Percentiles rank a stretch among this genome's conserved stretches.
Evolutionary conservation across 1,140 invertebrate species (phyloP).

Genomic region (Ganaspis sp.): DNA sequence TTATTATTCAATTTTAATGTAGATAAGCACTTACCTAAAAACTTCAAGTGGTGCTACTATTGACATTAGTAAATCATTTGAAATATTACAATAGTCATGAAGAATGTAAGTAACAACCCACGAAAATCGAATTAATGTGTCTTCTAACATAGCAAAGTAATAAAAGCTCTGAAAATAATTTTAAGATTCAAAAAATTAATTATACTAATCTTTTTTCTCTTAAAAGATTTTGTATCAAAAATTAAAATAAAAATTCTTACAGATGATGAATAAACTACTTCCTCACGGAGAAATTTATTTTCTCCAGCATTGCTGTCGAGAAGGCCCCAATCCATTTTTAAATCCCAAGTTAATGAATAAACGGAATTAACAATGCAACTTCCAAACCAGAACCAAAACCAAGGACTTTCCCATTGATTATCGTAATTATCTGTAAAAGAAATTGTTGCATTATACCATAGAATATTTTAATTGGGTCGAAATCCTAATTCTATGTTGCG

Average conservation of each 20-base stretch:
- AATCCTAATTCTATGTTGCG: no score
- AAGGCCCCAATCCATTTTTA: conserved; percentile 96
- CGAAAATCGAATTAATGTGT: conserved; percentile 93
- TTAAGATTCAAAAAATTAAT: conserved; percentile 39
- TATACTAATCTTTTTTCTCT: no score
- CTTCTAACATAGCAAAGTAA: conserved; percentile 98
- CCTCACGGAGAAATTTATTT: conserved; percentile 83
- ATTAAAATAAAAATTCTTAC: conserved; percentile 72
- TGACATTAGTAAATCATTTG: conserved; percentile 91
- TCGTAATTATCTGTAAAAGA: conserved; percentile 70
- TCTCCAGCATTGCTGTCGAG: conserved; percentile 88
- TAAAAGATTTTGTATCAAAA: no score
- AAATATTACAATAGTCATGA: conserved; percentile 88
- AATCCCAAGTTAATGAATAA: conserved; percentile 91
- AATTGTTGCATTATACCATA: no score
- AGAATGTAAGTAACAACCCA: conserved; percentile 94
- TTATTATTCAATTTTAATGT: no score
- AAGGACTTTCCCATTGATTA: conserved; percentile 78
- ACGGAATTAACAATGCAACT: conserved; percentile 85
- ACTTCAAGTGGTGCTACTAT: conserved; percentile 95
- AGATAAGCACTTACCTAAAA: conserved; percentile 82
- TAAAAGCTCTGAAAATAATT: conserved; percentile 87
- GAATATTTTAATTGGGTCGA: no score
- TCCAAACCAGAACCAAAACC: conserved; percentile 84
- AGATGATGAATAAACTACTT: conserved; percentile 81